A percentile compares a stretch with the other conserved stretches of the same genome.
phyloP scores from a whole-genome alignment of 1,140 invertebrate species.

The Maniola jurtina region DNA sequence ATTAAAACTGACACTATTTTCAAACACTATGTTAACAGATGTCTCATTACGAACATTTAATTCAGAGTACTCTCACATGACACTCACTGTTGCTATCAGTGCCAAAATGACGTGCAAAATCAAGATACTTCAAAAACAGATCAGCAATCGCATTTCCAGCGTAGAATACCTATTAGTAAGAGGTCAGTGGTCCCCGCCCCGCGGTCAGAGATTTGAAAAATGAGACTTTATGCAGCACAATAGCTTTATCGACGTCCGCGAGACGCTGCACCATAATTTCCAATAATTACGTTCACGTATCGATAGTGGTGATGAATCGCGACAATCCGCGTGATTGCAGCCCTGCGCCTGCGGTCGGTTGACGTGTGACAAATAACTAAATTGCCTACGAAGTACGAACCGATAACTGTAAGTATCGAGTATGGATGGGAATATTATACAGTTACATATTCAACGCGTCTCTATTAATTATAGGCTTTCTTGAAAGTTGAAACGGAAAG shows the following conservation, averaged over 20 bases:
- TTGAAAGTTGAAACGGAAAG: background rate
- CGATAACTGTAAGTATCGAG: background rate
- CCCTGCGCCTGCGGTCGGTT: conserved; percentile 28
- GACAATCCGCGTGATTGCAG: conserved; percentile 31
- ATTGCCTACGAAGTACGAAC: conserved; percentile 39
- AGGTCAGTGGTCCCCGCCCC: no score
- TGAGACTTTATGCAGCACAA: background rate
- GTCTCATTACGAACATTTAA: no score
- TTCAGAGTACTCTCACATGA: no score
- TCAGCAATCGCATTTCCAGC: no score
- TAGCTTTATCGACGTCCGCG: conserved; percentile 4
- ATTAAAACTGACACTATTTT: no score
- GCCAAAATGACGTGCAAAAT: no score
- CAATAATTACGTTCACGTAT: conserved; percentile 8
- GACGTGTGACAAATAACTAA: conserved; percentile 65
- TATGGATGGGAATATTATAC: conserved; percentile 1
- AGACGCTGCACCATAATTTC: background rate
- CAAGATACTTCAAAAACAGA: no score
- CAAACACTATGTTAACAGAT: no score
- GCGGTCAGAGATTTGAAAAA: background rate
- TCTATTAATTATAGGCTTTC: conserved; percentile 1
- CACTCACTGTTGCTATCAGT: no score
- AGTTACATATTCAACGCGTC: background rate
- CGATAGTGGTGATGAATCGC: conserved; percentile 32
- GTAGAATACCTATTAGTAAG: no score